A percentile compares a stretch with the other conserved stretches of the same genome.
Evolutionary conservation across 2,888 invertebrate species (phyloP).

Genomic region (Synanthedon vespiformis): DNA sequence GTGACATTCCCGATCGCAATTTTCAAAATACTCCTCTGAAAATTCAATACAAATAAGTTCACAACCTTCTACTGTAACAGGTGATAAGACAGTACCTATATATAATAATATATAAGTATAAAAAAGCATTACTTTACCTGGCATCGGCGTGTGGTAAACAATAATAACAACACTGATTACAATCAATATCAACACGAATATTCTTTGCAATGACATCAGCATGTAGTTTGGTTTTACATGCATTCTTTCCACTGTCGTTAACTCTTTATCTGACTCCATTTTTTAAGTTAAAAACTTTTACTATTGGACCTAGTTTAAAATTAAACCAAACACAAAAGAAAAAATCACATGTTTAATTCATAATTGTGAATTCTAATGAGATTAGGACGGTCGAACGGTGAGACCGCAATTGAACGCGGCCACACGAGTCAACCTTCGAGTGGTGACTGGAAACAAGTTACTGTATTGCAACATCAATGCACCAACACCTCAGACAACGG

Average conservation of each 20-base stretch:
- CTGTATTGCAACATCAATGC: slow-evolving; percentile 26
- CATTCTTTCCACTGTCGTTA: slow-evolving; percentile 11
- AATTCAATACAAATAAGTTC: slow-evolving; percentile 13
- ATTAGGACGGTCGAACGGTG: background rate
- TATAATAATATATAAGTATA: background rate
- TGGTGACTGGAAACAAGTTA: slow-evolving; percentile 43
- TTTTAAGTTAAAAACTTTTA: slow-evolving; percentile 6
- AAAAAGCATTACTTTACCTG: slow-evolving; percentile 57
- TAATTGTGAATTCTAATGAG: background rate
- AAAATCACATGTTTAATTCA: slow-evolving; percentile 1
- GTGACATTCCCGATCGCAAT: slow-evolving; percentile 82
- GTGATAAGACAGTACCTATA: background rate
- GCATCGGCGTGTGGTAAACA: slow-evolving; percentile 78
- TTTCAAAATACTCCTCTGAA: slow-evolving; percentile 79
- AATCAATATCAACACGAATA: slow-evolving; percentile 75
- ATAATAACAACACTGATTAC: slow-evolving; percentile 76
- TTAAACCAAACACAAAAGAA: background rate
- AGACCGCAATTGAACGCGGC: slow-evolving; percentile 26
- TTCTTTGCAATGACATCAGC: slow-evolving; percentile 74
- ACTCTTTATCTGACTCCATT: slow-evolving; percentile 48
- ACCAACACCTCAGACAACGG: slow-evolving; percentile 7
- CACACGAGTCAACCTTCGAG: slow-evolving; percentile 47
- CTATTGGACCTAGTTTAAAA: background rate
- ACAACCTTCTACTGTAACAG: too few species aligned
- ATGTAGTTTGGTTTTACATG: slow-evolving; percentile 62